Percentiles rank a stretch among this genome's conserved stretches.
Evolutionary conservation across 1,140 invertebrate species (phyloP).

Genomic region (Drosophila carrolli): DNA sequence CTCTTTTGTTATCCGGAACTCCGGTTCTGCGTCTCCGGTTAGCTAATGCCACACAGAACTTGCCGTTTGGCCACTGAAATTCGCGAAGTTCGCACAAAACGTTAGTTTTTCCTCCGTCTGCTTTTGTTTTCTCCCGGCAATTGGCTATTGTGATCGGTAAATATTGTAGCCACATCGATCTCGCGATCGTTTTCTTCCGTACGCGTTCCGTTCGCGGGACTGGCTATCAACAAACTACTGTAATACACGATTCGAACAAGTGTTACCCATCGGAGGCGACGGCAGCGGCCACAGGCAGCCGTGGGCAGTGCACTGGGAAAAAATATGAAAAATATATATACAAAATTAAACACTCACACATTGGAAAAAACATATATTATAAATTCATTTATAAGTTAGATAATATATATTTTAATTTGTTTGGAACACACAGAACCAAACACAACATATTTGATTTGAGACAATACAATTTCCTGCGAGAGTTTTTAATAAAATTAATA

Average conservation of each 20-base stretch:
- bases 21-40: slow-evolving; percentile 49
- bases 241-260: slow-evolving; percentile 81
- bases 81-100: slow-evolving; percentile 25
- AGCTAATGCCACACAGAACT: slow-evolving; percentile 60
- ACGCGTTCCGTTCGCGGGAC: slow-evolving; percentile 31
- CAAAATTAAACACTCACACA: not conserved
- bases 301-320: slow-evolving; percentile 14
- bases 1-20: slow-evolving; percentile 6
- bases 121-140: slow-evolving; percentile 19
- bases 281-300: slow-evolving; percentile 16
- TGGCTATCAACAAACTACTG: slow-evolving; percentile 81
- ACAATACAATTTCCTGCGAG: too few relatives aligned
- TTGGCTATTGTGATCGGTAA: slow-evolving; percentile 45
- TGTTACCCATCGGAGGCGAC: slow-evolving; percentile 65
- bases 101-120: slow-evolving; percentile 20
- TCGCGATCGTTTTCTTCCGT: slow-evolving; percentile 40
- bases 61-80: slow-evolving; percentile 22
- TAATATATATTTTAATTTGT: too few relatives aligned
- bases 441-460: too few relatives aligned
- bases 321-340: too few relatives aligned
- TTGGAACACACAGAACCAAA: too few relatives aligned
- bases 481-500: too few relatives aligned
- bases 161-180: slow-evolving; percentile 58
- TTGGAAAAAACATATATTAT: not conserved
- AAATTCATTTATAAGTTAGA: too few relatives aligned